Percentiles rank a stretch among this genome's conserved stretches.
Conservation (phyloP, 2,888 invertebrate genomes). For the Luperina nickerlii region DNA sequence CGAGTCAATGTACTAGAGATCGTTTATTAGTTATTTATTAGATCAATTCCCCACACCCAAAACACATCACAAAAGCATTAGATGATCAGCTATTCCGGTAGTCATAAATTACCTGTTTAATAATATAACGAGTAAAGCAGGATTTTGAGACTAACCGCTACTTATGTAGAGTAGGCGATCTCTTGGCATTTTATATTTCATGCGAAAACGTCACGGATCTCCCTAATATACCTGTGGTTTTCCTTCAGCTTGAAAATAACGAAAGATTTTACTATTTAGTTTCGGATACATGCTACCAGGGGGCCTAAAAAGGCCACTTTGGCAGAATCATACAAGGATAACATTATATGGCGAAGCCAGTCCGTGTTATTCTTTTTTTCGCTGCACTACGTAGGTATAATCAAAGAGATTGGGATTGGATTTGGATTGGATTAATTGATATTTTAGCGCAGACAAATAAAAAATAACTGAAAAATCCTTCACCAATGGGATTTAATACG, state of each 20-base stretch:
- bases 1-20: slow-evolving; percentile 84
- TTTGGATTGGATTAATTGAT: too few relatives aligned
- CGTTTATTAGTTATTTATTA: slow-evolving; percentile 84
- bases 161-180: slow-evolving; percentile 37
- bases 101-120: slow-evolving; percentile 48
- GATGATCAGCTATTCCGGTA: slow-evolving; percentile 59
- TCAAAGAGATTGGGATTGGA: too few relatives aligned
- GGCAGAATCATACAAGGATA: too few relatives aligned
- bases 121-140: slow-evolving; percentile 58
- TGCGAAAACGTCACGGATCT: neutral
- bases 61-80: slow-evolving; percentile 62
- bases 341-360: too few relatives aligned
- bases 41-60: slow-evolving; percentile 74
- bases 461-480: too few relatives aligned
- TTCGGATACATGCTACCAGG: neutral
- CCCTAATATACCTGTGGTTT: slow-evolving; percentile 2
- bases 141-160: slow-evolving; percentile 49
- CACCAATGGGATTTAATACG: too few relatives aligned
- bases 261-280: neutral
- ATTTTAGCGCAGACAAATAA: too few relatives aligned
- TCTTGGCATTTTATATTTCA: slow-evolving; percentile 3
- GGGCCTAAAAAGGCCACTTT: too few relatives aligned
- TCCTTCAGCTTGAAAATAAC: neutral
- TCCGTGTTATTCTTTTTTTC: too few relatives aligned
- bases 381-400: too few relatives aligned